Conservation (phyloP, 2,888 invertebrate species). For the Nomada fabriciana region DNA sequence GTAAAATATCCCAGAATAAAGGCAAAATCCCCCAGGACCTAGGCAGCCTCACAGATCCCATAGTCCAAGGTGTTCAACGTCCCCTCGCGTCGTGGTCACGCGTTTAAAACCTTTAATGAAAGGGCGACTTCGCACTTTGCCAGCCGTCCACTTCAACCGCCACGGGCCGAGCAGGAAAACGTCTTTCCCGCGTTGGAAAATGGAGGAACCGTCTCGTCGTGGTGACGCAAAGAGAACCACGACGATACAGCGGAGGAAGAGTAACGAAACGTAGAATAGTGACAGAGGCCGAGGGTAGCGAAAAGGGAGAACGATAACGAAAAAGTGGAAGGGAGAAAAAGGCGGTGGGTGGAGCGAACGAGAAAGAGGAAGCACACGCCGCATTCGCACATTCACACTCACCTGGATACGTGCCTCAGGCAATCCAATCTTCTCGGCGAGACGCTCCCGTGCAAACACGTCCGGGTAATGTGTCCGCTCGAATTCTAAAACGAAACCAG, state of each 20-base stretch:
- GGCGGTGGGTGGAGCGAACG: conserved; percentile 63
- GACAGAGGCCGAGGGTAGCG: too few relatives aligned
- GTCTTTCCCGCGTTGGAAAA: neutral
- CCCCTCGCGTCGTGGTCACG: conserved; percentile 67
- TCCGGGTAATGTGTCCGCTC: conserved; percentile 99
- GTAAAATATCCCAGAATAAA: conserved; percentile 20
- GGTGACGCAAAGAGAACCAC: neutral
- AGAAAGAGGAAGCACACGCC: conserved; percentile 76
- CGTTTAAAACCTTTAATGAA: conserved; percentile 76
- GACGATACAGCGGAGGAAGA: neutral
- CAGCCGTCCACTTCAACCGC: conserved; percentile 59
- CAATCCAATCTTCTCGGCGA: conserved; percentile 98
- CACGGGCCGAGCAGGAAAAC: conserved; percentile 46
- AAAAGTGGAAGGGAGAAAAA: neutral
- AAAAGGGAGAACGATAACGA: neutral
- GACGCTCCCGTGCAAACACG: conserved; percentile 97
- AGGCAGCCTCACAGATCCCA: conserved; percentile 38
- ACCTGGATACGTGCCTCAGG: conserved; percentile 99
- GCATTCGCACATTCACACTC: conserved; percentile 87
- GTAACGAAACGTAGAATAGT: neutral
- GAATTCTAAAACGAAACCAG: conserved; percentile 90
- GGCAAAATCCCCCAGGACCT: conserved; percentile 52
- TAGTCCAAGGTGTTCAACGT: conserved; percentile 62
- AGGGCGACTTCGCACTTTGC: conserved; percentile 73
- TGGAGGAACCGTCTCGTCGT: conserved; percentile 1